Evolutionary conservation across 2,797 vertebrate species (phyloP).

Genomic region (Mus spretus): DNA sequence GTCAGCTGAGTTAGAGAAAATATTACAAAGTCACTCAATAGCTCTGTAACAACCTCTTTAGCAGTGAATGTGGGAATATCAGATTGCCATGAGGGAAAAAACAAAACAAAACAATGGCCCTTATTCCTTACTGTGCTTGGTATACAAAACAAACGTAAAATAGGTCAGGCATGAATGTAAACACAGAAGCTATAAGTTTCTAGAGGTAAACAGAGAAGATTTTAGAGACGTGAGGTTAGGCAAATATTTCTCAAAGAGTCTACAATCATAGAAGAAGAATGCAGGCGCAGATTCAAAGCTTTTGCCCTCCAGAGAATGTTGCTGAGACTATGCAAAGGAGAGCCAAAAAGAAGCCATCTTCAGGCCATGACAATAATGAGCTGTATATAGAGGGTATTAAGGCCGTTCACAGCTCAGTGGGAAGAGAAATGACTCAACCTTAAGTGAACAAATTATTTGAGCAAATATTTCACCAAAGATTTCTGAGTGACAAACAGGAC

Average conservation of each 20-base stretch:
- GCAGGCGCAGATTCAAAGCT: neutral
- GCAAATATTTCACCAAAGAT: neutral
- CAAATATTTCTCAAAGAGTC: neutral
- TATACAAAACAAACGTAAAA: neutral
- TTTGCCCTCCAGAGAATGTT: neutral
- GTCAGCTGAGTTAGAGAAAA: neutral
- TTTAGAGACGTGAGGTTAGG: neutral
- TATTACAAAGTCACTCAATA: neutral
- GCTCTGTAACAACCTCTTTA: neutral
- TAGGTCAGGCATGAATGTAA: neutral
- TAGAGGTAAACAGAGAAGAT: neutral
- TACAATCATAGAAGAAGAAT: neutral
- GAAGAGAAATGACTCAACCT: neutral
- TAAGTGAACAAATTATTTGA: neutral
- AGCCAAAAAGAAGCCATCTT: neutral
- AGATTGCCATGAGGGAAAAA: neutral
- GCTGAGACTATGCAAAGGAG: neutral
- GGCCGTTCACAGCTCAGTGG: neutral
- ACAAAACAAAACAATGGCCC: neutral
- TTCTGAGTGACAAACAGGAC: neutral
- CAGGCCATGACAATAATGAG: neutral
- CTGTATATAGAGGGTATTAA: neutral
- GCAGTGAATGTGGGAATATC: neutral
- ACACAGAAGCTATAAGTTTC: neutral
- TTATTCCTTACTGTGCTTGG: neutral